phyloP scores from a whole-genome alignment of 1,140 invertebrate genomes.

The Artemia franciscana region DNA sequence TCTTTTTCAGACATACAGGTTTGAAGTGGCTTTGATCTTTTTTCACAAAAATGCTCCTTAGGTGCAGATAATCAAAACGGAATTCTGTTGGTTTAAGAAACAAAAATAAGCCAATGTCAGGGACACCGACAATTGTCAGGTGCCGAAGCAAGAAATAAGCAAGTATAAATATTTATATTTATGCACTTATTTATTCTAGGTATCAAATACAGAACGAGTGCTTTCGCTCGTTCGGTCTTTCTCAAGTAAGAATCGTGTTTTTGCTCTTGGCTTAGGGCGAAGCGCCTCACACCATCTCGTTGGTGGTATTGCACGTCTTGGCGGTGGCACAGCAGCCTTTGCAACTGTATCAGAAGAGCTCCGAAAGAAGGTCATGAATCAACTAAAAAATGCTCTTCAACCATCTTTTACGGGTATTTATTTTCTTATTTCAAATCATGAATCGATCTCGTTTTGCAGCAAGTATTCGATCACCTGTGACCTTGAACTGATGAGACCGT shows the following conservation, averaged over 20 bases:
- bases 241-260: constrained; percentile 16
- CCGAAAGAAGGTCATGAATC: constrained; percentile 17
- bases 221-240: constrained; percentile 16
- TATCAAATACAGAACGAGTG: constrained; percentile 17
- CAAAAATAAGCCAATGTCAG: too few relatives aligned
- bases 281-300: constrained; percentile 20
- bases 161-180: neutral
- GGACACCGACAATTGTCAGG: too few relatives aligned
- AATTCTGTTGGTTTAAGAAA: too few relatives aligned
- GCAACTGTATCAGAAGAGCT: constrained; percentile 18
- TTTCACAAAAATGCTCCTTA: too few relatives aligned
- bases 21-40: too few relatives aligned
- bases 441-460: too few relatives aligned
- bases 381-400: constrained; percentile 20
- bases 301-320: constrained; percentile 20
- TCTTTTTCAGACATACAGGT: too few relatives aligned
- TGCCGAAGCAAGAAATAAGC: too few relatives aligned
- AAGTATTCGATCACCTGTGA: too few relatives aligned
- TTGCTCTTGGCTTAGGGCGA: constrained; percentile 20
- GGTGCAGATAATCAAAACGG: too few relatives aligned
- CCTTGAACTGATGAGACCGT: too few relatives aligned
- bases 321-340: constrained; percentile 18
- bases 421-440: too few relatives aligned
- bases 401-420: constrained; percentile 17
- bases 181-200: constrained; percentile 6